Evolutionary conservation across 1,140 invertebrate species (phyloP).

Genomic region (Leucophenga varia): DNA sequence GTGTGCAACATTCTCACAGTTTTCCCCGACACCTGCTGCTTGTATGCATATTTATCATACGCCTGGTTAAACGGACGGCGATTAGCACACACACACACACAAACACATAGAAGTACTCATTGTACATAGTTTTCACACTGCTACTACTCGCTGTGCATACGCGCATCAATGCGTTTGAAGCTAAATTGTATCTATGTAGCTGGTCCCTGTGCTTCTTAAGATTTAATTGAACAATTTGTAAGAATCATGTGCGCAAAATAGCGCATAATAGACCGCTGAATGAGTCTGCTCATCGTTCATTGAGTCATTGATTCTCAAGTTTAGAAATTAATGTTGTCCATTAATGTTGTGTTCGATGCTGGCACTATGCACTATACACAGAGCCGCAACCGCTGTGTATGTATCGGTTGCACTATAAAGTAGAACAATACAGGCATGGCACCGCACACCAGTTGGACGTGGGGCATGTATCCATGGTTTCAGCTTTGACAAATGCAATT

Average conservation of each 20-base stretch:
- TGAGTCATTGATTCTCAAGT: not conserved
- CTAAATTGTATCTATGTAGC: no score
- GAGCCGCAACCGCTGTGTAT: no score
- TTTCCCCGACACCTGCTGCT: conserved; percentile 48
- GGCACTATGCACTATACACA: no score
- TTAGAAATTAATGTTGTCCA: conserved; percentile 35
- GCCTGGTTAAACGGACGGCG: conserved; percentile 42
- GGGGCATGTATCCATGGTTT: conserved; percentile 1
- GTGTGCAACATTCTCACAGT: conserved; percentile 30
- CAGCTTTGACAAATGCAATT: conserved; percentile 10
- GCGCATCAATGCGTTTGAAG: conserved; percentile 6
- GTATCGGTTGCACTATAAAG: conserved; percentile 8
- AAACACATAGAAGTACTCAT: conserved; percentile 22
- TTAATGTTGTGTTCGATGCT: conserved; percentile 29
- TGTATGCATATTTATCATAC: conserved; percentile 37
- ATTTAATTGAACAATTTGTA: conserved; percentile 54
- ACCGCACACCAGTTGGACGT: no score
- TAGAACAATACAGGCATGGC: conserved; percentile 22
- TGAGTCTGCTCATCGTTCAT: conserved; percentile 43
- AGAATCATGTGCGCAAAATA: conserved; percentile 53
- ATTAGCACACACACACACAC: no score
- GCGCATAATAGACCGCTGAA: conserved; percentile 52
- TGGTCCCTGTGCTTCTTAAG: conserved; percentile 35
- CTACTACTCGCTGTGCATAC: not conserved
- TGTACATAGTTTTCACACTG: conserved; percentile 2